Base-by-base conservation (phyloP, 2,888 invertebrate species). In the Schizotus pectinicornis region DNA sequence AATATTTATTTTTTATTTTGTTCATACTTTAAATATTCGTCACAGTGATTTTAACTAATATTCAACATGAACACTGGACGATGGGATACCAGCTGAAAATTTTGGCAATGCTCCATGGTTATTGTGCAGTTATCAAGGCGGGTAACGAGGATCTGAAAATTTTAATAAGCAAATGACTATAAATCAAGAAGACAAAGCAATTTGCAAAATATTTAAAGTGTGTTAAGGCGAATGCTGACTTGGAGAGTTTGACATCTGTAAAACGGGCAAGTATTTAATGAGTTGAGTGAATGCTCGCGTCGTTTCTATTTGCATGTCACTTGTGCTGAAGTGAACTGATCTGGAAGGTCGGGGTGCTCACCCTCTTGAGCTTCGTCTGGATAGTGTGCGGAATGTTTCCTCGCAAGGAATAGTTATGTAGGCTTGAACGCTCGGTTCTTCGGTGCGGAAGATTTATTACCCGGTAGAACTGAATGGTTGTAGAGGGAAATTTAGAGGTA, bases 301-400 rank as follows among this genome's bases (percentile, higher is more conserved):
- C 71, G 72, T 73, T 74, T 74, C 74, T 74, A 74, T 77, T 77
- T 75, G 74, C 74, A 73, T 74, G 75, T 75, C 75, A 73, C 70
- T 74, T 69, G 69, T 69, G 73, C 68, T 67, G 70, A 74, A 73
- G 72, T 70, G 73, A 74, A 73, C 71, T 71, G 73, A 72, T 71
- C 72, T 68, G 72, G 68, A 69, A 70, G 70, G 67, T 68, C 67
- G 70, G 66, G 63, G 66, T 59, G 58, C 46, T 57, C 59, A 62
- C 65, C 60, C 63, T 58, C 60, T 57, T 48, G 55, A 33, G 55
- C 35, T 45, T 43, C 39, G 50, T 34, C 34, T 52, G 52, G 47
- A 42, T 42, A 48, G 51, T 46, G 56, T 51, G 61, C 54, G 67
- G 67, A 71, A 69, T 67, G 67, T 65, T 64, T 56, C 41, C 65